Base-by-base conservation (phyloP, 1,140 invertebrate genomes). In the Coptotermes formosanus region DNA sequence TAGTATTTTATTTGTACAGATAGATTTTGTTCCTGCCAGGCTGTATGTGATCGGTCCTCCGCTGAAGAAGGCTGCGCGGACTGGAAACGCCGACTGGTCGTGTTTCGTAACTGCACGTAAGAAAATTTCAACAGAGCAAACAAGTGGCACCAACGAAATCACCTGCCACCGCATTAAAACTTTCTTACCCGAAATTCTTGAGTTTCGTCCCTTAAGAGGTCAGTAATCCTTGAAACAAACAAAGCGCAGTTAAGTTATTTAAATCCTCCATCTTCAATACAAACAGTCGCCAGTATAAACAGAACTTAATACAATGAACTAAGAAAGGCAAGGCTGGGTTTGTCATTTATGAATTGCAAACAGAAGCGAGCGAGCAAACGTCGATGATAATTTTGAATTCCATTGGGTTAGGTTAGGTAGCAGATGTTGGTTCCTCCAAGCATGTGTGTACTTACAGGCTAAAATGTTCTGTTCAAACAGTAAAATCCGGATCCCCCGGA, bases 221-320 rank as follows among this genome's bases (percentile, higher is more conserved):
- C 64, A 75, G 64, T 75, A 75, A 75, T 75, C 64, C n/a, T n/a
- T 75, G 64, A 30, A 30, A 14, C 64, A 75, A 75, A 75, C 64
- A 75, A 75, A 75, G 64, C 64, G 64, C 64, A 75, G n/a, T 30
- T 30, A 75, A 38, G 64, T n/a, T 75, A 75, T 75, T 75, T 16
- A 75, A 75, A 75, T 75, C n/a, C 64, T 75, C 64, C 64, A 75
- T 75, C 64, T 30, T 30, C 7, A 75, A 75, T 16, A 12, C 64
- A 75, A 75, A 75, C 64, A 75, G 25, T n/a, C 64, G 9, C 19
- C 52, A 55, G 52, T 55, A 55, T 55, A 55, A 55, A 55, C 52
- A 55, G 52, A 55, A 16, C 52, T 21, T 55, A 75, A 75, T 30
- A 75, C 64, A 75, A 75, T 75, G 64, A 75, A n/a, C 64, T 75